Evolutionary conservation across 2,797 vertebrate species (phyloP), one percentile per base, ranked within the genome.

Genomic region (Coregonus sp.): DNA sequence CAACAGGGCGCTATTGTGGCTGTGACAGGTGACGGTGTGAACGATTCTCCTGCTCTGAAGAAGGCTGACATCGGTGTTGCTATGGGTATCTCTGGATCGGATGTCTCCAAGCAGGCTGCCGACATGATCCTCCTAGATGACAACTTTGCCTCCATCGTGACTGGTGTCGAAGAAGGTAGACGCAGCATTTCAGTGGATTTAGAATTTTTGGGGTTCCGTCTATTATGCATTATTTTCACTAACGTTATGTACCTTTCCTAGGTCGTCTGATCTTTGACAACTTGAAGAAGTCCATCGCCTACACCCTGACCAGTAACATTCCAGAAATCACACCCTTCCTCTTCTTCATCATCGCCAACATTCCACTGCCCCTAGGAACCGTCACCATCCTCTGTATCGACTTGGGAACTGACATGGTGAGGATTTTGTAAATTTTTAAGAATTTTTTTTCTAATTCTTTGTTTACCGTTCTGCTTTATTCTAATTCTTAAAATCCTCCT

Each of bases 71-170:
- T 99, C 0, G 97, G 97, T 1, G 97, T 99, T 14, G 97, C 97
- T 35, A 99, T 99, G 98, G 98, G 98, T 5, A 99, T 99, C 52
- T 92, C 97, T 6, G 98, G 98, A 37, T 98, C 98, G 0, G 97
- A 98, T 0, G 98, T 99, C 61, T 99, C 98, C 50, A 99, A 99
- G 83, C 98, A 99, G 85, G 97, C 97, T 7, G 97, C 97, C 0
- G 97, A 99, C 92, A 99, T 99, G 97, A 99, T 99, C 86, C 96
- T 99, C 35, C 88, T 99, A 81, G 97, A 99, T 54, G 97, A 99
- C 87, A 99, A 99, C 93, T 99, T 99, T 77, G 97, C 97, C 72
- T 99, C 97, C 52, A 99, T 99, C 59, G 97, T 99, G 61, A 99
- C 97, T 1, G 98, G 98, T 18, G 98, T 99, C 29, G 98, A 99